phyloP scores from a whole-genome alignment of 2,797 vertebrate genomes.

The Tinamus major region DNA sequence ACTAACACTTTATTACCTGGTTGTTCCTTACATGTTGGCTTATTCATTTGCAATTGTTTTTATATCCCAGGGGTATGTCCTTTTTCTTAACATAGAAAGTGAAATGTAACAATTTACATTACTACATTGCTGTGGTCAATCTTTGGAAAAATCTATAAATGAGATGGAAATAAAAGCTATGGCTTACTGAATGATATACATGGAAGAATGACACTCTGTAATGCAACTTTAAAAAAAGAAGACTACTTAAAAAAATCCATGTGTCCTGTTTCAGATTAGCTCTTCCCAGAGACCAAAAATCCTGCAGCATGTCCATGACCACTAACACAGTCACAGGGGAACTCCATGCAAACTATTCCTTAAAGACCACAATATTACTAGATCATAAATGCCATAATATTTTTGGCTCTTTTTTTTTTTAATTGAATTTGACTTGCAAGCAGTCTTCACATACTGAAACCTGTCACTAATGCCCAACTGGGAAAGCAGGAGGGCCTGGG shows the following conservation, averaged over 20 bases:
- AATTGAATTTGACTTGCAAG: background rate
- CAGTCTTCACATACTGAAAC: background rate
- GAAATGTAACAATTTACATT: background rate
- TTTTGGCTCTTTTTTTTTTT: background rate
- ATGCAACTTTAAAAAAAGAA: background rate
- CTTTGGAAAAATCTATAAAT: conserved; percentile 43
- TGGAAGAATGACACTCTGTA: background rate
- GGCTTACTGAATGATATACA: background rate
- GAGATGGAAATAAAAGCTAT: background rate
- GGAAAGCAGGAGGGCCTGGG: background rate
- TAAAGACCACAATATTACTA: accelerated
- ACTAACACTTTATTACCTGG: background rate
- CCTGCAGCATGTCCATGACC: background rate
- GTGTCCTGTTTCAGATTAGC: background rate
- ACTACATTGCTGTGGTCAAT: background rate
- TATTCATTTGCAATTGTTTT: conserved; percentile 32
- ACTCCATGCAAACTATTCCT: background rate
- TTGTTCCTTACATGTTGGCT: background rate
- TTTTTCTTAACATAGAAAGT: background rate
- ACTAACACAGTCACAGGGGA: background rate
- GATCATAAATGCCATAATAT: background rate
- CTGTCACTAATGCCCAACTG: background rate
- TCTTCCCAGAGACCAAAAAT: background rate
- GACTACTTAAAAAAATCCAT: background rate
- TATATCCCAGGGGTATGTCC: background rate